A percentile compares a stretch with the other conserved stretches of the same genome.
phyloP scores from a whole-genome alignment of 2,113 vertebrate genomes.

The Ctenodactylus gundi region DNA sequence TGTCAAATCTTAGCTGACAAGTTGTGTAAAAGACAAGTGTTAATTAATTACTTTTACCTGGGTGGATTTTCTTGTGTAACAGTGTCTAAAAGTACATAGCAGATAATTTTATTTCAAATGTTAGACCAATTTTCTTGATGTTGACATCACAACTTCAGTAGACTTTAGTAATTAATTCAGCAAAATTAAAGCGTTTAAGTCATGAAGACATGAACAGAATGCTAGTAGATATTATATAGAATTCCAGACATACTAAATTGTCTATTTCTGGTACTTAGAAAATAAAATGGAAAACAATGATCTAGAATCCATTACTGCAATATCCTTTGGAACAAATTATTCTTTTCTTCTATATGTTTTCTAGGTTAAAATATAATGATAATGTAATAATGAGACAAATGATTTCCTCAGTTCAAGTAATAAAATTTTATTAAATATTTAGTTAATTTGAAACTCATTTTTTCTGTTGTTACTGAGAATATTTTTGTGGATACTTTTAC shows the following conservation, averaged over 20 bases:
- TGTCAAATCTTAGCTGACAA: conserved; percentile 17
- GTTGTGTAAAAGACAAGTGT: neutral
- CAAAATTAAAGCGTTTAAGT: neutral
- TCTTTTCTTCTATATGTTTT: neutral
- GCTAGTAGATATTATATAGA: neutral
- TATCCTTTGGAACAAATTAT: neutral
- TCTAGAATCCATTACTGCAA: neutral
- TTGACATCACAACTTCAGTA: neutral
- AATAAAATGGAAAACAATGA: conserved; percentile 10
- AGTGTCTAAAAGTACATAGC: neutral
- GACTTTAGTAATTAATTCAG: neutral
- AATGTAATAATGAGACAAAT: neutral
- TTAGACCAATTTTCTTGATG: neutral
- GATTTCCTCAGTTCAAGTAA: neutral
- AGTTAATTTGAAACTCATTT: neutral
- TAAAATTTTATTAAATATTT: neutral
- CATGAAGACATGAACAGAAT: neutral
- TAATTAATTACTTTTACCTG: conserved; percentile 46
- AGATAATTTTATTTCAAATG: neutral
- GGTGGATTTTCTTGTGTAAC: neutral
- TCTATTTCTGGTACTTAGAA: neutral
- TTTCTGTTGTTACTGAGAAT: neutral
- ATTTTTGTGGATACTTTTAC: neutral
- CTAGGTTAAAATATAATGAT: neutral
- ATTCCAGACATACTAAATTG: neutral